These are phyloP conservation scores for Philopedon plagiatum DNA, from an alignment of 2,888 invertebrate genomes.

Conservation along the genomic window DNA sequence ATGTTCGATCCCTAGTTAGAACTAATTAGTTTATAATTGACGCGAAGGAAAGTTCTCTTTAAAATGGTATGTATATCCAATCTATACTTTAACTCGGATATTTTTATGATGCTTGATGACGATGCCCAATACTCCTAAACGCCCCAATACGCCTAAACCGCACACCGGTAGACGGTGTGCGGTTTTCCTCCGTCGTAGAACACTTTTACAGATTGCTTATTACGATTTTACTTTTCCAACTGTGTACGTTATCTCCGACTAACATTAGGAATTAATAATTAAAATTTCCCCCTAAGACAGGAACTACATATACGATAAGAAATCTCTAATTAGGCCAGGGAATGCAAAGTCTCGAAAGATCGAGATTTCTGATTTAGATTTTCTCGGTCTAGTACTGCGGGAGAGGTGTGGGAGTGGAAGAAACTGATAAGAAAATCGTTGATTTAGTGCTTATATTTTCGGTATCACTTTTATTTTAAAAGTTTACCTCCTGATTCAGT, in stretches of 20 bases:
- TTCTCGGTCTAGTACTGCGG: slow-evolving; percentile 21
- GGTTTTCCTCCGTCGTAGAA: neutral
- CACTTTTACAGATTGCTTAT: neutral
- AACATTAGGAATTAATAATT: slow-evolving; percentile 44
- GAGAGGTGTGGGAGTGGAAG: slow-evolving; percentile 38
- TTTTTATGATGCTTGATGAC: too few species aligned
- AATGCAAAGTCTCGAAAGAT: slow-evolving; percentile 47
- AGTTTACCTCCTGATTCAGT: too few species aligned
- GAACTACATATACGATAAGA: slow-evolving; percentile 49
- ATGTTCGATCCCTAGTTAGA: too few species aligned
- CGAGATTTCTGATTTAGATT: slow-evolving; percentile 46
- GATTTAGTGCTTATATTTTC: neutral
- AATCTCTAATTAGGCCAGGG: slow-evolving; percentile 50
- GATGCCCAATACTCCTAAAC: too few species aligned
- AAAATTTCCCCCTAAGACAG: slow-evolving; percentile 46
- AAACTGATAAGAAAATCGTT: slow-evolving; percentile 35
- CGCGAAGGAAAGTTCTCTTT: too few species aligned
- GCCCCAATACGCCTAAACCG: too few species aligned
- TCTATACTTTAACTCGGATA: too few species aligned
- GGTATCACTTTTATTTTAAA: too few species aligned
- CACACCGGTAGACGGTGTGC: neutral
- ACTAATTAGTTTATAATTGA: too few species aligned
- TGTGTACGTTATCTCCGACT: slow-evolving; percentile 22
- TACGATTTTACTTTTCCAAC: slow-evolving; percentile 3
- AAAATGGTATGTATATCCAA: too few species aligned